phyloP scores from a whole-genome alignment of 2,113 vertebrate species.

The Eurystomus gularis region DNA sequence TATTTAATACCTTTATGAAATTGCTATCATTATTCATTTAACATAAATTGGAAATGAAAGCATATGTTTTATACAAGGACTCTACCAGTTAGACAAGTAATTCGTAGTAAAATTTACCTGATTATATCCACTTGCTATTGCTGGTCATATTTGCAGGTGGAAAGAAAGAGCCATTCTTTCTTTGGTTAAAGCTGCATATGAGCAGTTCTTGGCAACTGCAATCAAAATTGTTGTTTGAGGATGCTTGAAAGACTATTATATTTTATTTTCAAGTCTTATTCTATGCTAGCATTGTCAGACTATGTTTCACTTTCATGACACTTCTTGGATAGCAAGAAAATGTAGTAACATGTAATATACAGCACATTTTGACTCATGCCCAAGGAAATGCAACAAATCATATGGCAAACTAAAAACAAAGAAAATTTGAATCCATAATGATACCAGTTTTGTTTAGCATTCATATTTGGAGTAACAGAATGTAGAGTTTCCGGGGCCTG shows the following conservation, averaged over 20 bases:
- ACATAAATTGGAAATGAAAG: not conserved
- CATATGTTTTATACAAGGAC: not conserved
- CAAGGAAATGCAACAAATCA: not conserved
- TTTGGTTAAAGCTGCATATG: not conserved
- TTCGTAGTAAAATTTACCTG: not conserved
- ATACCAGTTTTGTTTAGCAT: not conserved
- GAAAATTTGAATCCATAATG: not conserved
- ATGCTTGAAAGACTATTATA: not conserved
- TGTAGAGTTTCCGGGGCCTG: not conserved
- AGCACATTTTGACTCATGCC: not conserved
- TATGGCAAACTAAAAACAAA: not conserved
- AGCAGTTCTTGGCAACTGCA: not conserved
- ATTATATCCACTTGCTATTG: not conserved
- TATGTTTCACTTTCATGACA: not conserved
- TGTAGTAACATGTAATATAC: not conserved
- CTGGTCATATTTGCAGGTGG: not conserved
- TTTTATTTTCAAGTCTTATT: not conserved
- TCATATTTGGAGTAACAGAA: not conserved
- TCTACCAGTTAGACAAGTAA: not conserved
- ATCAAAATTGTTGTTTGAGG: conserved; percentile 19
- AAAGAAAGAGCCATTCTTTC: not conserved
- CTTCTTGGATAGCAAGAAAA: not conserved
- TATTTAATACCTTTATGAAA: not conserved
- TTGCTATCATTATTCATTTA: not conserved
- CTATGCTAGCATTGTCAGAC: not conserved